Base-by-base conservation (phyloP, 2,113 vertebrate species). In the Clarias batrachus region DNA sequence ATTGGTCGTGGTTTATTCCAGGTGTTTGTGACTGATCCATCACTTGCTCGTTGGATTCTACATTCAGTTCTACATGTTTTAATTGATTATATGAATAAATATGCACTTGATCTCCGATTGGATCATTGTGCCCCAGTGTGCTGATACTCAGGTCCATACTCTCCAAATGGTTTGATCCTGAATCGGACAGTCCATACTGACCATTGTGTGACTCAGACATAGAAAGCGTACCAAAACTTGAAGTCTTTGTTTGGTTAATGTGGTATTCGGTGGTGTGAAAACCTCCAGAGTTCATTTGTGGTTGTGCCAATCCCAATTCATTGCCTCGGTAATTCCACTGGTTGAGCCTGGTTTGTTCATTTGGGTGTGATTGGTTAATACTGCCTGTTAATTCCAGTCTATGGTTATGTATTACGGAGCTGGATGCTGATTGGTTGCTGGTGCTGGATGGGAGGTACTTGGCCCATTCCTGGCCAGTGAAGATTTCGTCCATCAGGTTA, bases 401-500 rank as follows among this genome's bases (percentile, higher is more conserved):
- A 12, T 66, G 74, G 3, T 86, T n/a, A 16, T 76, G 11, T 82
- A 52, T 71, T 63, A n/a, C 88, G 82, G 73, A 59, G 86, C 23
- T 59, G 87, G 82, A 78, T 17, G 88, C 66, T 87, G 89, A 84
- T 84, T 86, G 54, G 88, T 60, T 52, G 88, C 1, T 76, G 25
- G 63, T 78, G 37, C 21, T 33, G 48, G 76, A 74, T 25, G 19
- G 90, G 90, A 94, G 68, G 62, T 94, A 95, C 88, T 86, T 93
- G 74, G 91, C 92, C 95, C 94, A 95, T 73, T 94, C 90, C 73
- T 94, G 91, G 70, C 93, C 94, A 0, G 87, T 92, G 79, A 89
- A 85, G 0, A 95, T 95, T 88, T 96, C 95, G 0, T 95, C 94
- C 91, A 95, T 89, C 3, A 96, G 88, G 68, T 92, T 95, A 56